Conservation (phyloP, 1,140 invertebrate species). For the Eriocheir sinensis region DNA sequence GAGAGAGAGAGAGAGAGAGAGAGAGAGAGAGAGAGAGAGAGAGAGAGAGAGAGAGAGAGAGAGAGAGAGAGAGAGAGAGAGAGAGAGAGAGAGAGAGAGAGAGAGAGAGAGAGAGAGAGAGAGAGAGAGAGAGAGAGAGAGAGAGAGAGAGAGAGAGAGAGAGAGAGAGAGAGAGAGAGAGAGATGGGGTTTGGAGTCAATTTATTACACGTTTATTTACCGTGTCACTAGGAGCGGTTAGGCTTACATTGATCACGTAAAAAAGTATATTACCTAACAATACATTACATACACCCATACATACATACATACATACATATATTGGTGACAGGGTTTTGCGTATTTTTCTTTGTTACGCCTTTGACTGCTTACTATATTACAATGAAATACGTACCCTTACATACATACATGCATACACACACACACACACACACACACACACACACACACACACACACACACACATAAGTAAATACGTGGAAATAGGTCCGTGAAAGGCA, state of each 20-base stretch:
- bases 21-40: not conserved
- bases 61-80: not conserved
- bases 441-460: not conserved
- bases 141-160: slow-evolving; percentile 14
- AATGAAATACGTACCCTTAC: not conserved
- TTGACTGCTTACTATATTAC: not conserved
- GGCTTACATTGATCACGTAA: too few relatives aligned
- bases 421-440: not conserved
- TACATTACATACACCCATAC: not conserved
- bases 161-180: slow-evolving; percentile 14
- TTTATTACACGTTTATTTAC: too few relatives aligned
- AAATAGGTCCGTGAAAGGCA: not conserved
- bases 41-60: not conserved
- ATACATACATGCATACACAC: not conserved
- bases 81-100: not conserved
- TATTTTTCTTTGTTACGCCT: not conserved
- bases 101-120: not conserved
- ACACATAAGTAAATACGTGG: not conserved
- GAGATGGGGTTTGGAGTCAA: too few relatives aligned
- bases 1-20: not conserved
- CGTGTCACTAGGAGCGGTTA: too few relatives aligned
- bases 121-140: not conserved
- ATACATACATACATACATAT: not conserved
- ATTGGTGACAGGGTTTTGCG: too few relatives aligned
- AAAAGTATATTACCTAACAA: too few relatives aligned